Evolutionary conservation across 1,140 invertebrate genomes (phyloP), one percentile per base, ranked within the genome.

Genomic region (Drosophila athabasca): DNA sequence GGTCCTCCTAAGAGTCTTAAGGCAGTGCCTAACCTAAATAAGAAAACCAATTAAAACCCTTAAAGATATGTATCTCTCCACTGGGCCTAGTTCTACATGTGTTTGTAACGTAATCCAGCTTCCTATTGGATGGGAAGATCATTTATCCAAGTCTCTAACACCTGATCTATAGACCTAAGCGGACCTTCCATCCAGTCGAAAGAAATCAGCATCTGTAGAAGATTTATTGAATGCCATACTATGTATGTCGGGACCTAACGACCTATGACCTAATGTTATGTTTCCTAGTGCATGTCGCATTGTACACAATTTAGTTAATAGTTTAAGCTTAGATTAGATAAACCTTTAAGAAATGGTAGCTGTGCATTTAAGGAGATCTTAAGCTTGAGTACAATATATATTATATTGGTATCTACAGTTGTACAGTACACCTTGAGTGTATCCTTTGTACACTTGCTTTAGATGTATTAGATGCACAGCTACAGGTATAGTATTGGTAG

Each of bases 211-310:
- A 69, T 69, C n/a, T 69, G 35, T 70, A 50, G 67, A 43, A 39
- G 65, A 68, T 55, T 39, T 39, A 3, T 39, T 45, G 66, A 49
- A 68, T 68, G 66, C 11, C 35, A 13, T 6, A 26, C 19, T 22
- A 41, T 17, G 9, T 22, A 41, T 17, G 9, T 6, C 22, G 15
- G 43, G 50, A 13, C 24, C 19, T 57, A 69, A n/a, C 17, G 17
- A 19, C 35, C 24, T 49, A 49, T 35, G 50, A 35, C 5, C 39
- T 44, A 43, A 24, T 62, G 45, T 49, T 45, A 35, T 43, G 64
- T 48, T 49, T 49, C 39, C 39, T 68, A 57, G 51, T 68, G 66
- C 67, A 70, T 70, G 67, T 58, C 44, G 66, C 51, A 69, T 68
- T 68, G 62, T 67, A 68, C 41, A 5, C 13, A 9, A 22, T 49